phyloP scores from a whole-genome alignment of 2,888 invertebrate species.

The Dynastes maya region DNA sequence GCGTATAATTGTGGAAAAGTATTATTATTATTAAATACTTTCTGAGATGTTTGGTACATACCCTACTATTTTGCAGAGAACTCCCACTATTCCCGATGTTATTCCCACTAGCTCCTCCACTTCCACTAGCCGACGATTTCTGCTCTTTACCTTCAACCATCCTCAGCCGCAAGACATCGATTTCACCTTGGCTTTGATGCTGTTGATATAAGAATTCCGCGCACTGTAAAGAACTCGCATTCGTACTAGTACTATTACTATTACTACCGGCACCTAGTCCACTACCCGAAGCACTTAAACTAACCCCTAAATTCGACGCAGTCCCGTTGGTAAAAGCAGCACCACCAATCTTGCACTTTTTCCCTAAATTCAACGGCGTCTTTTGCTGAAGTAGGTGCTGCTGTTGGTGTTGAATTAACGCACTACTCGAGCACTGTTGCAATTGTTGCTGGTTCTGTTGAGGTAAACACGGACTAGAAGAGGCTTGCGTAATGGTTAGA shows the following conservation, averaged over 20 bases:
- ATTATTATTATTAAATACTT: too few relatives aligned
- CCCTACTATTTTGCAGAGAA: slow-evolving; percentile 54
- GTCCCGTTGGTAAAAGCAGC: slow-evolving; percentile 58
- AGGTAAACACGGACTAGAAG: slow-evolving; percentile 66
- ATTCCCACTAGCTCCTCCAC: slow-evolving; percentile 2
- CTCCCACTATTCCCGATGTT: slow-evolving; percentile 42
- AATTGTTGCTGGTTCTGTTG: slow-evolving; percentile 53
- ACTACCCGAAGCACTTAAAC: slow-evolving; percentile 29
- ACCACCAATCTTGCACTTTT: slow-evolving; percentile 55
- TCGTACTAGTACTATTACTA: slow-evolving; percentile 29
- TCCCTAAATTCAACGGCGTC: slow-evolving; percentile 62
- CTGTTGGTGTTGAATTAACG: slow-evolving; percentile 15
- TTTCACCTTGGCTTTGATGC: slow-evolving; percentile 29
- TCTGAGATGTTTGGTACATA: slow-evolving; percentile 48
- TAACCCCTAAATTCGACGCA: slow-evolving; percentile 46
- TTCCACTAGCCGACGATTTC: slow-evolving; percentile 31
- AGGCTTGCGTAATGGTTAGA: slow-evolving; percentile 63
- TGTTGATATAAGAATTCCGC: slow-evolving; percentile 51
- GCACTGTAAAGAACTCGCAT: slow-evolving; percentile 47
- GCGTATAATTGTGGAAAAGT: too few relatives aligned
- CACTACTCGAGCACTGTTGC: slow-evolving; percentile 7
- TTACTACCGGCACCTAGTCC: not conserved
- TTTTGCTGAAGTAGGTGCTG: slow-evolving; percentile 55
- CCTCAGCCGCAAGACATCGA: slow-evolving; percentile 40
- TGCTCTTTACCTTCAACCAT: slow-evolving; percentile 49